A percentile compares a stretch with the other conserved stretches of the same genome.
Evolutionary conservation across 2,113 vertebrate species (phyloP).

Genomic region (Callopanchax toddi): DNA sequence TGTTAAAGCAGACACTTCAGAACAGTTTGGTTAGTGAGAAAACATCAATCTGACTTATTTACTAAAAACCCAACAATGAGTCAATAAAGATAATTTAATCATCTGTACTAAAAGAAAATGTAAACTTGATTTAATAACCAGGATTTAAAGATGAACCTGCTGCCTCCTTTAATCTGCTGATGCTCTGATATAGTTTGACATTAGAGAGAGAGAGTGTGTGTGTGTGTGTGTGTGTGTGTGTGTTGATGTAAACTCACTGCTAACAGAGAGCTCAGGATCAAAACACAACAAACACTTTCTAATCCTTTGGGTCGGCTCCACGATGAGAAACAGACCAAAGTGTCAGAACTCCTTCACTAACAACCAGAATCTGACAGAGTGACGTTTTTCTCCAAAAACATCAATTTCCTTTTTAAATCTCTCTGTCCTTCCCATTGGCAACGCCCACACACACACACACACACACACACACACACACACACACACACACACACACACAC

Average conservation of each 20-base stretch:
- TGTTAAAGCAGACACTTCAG: too few relatives aligned
- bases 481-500: too few relatives aligned
- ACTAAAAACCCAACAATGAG: background rate
- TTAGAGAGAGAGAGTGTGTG: too few relatives aligned
- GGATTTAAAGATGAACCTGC: constrained; percentile 20
- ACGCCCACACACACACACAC: background rate
- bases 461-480: background rate
- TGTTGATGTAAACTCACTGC: constrained; percentile 31
- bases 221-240: background rate
- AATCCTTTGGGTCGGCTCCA: constrained; percentile 6
- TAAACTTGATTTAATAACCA: background rate
- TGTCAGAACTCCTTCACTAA: too few relatives aligned
- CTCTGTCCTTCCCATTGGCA: constrained; percentile 7
- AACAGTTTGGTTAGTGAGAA: background rate
- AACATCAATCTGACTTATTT: background rate
- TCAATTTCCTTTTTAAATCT: background rate
- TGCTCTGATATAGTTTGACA: too few relatives aligned
- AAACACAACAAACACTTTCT: constrained; percentile 19
- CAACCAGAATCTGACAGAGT: background rate
- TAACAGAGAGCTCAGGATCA: constrained; percentile 37
- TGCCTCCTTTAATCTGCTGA: constrained; percentile 56
- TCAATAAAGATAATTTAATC: background rate
- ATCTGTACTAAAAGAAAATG: too few relatives aligned
- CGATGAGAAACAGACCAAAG: background rate
- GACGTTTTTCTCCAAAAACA: background rate